These are phyloP conservation scores for Leptobrachium ailaonicum DNA, from an alignment of 2,113 vertebrate genomes.

Conservation along the genomic window DNA sequence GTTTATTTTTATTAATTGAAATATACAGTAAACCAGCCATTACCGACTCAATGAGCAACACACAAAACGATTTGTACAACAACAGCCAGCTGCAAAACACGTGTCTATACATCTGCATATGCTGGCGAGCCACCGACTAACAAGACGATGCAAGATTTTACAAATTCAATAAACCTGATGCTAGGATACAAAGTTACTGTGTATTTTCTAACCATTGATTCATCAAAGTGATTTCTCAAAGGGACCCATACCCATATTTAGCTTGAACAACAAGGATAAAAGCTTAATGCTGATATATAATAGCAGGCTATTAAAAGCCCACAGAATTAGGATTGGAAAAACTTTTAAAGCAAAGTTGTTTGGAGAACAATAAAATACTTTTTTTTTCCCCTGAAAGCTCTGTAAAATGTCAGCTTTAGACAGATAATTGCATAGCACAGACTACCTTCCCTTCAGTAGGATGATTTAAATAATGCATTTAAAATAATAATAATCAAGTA, in stretches of 20 bases:
- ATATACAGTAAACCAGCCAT: too few relatives aligned
- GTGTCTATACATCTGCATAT: not conserved
- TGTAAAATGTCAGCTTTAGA: slow-evolving; percentile 50
- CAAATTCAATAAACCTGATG: slow-evolving; percentile 51
- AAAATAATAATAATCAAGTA: slow-evolving; percentile 49
- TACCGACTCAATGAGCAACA: too few relatives aligned
- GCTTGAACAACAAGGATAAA: slow-evolving; percentile 36
- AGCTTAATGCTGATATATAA: slow-evolving; percentile 45
- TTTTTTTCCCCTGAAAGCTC: slow-evolving; percentile 37
- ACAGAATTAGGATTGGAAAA: slow-evolving; percentile 45
- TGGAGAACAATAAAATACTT: slow-evolving; percentile 48
- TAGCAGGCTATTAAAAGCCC: slow-evolving; percentile 46
- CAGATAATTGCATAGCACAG: slow-evolving; percentile 48
- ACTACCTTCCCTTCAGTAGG: slow-evolving; percentile 47
- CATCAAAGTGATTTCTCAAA: slow-evolving; percentile 53
- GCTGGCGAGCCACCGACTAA: not conserved
- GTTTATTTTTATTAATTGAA: too few relatives aligned
- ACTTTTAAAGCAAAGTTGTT: slow-evolving; percentile 49
- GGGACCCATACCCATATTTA: slow-evolving; percentile 50
- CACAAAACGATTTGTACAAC: too few relatives aligned
- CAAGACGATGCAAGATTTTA: slow-evolving; percentile 41
- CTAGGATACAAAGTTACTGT: slow-evolving; percentile 51
- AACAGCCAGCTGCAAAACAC: too few relatives aligned
- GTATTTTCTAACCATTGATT: slow-evolving; percentile 50
- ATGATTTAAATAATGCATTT: slow-evolving; percentile 51